These are phyloP conservation scores for Bedellia somnulentella DNA, from an alignment of 2,888 invertebrate species.

Conservation along the genomic window DNA sequence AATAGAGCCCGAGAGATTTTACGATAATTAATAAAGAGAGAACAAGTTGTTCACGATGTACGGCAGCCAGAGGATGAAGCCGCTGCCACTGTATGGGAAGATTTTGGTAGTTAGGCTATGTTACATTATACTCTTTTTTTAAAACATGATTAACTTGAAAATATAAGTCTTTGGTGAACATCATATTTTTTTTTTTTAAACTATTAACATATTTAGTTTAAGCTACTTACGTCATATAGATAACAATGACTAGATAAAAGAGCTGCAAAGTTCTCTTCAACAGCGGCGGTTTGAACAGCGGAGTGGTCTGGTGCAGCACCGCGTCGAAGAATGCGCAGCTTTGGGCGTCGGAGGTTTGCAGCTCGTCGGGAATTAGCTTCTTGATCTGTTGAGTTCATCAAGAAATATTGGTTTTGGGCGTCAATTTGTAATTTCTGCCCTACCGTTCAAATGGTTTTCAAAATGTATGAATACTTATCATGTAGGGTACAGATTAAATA, in stretches of 20 bases:
- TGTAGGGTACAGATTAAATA: no score
- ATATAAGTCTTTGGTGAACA: no score
- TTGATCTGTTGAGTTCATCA: constrained; percentile 29
- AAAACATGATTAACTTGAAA: no score
- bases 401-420: no score
- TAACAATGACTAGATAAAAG: constrained; percentile 62
- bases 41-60: constrained; percentile 54
- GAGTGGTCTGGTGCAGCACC: constrained; percentile 53
- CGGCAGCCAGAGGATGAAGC: constrained; percentile 50
- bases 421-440: no score
- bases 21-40: no score
- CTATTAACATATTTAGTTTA: no score
- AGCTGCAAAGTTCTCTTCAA: constrained; percentile 55
- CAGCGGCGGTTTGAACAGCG: constrained; percentile 56
- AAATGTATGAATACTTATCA: no score
- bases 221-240: constrained; percentile 51
- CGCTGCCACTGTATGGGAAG: constrained; percentile 51
- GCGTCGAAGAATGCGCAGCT: constrained; percentile 28
- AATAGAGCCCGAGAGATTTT: not conserved
- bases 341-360: constrained; percentile 22
- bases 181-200: no score
- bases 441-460: no score
- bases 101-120: no score
- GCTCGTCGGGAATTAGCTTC: constrained; percentile 25
- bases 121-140: no score